These are phyloP conservation scores for Sturnira hondurensis DNA, from an alignment of 2,113 vertebrate genomes.

Conservation along the genomic window DNA sequence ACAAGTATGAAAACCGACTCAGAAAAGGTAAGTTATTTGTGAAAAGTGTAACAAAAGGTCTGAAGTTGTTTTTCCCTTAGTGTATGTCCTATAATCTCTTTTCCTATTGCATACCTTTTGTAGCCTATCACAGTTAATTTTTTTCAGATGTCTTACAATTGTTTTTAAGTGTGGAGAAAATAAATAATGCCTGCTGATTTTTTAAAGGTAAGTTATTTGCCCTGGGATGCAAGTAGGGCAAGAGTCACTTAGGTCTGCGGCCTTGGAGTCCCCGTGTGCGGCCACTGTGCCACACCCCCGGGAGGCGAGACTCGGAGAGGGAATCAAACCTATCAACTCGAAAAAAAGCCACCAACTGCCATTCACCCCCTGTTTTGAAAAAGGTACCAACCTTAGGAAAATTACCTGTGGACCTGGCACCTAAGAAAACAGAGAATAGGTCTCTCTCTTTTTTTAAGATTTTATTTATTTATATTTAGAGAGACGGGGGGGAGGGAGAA, in stretches of 20 bases:
- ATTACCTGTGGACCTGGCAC: neutral
- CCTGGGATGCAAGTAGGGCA: neutral
- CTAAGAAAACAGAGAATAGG: neutral
- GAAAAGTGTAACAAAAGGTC: too few species aligned
- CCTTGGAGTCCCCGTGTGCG: neutral
- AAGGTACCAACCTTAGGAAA: neutral
- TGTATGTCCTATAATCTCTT: too few species aligned
- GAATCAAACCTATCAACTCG: neutral
- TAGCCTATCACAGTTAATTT: too few species aligned
- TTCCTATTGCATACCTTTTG: too few species aligned
- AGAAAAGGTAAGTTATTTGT: neutral
- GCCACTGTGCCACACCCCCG: neutral
- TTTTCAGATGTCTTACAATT: too few species aligned
- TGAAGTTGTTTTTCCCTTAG: too few species aligned
- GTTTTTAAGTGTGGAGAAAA: too few species aligned
- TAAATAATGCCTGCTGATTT: too few species aligned
- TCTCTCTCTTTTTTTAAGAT: too few species aligned
- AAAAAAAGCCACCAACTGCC: conserved; percentile 33
- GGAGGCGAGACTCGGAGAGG: neutral
- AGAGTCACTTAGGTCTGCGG: neutral
- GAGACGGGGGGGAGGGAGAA: too few species aligned
- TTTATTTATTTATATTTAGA: too few species aligned
- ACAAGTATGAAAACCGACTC: conserved; percentile 10
- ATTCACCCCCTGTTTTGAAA: neutral
- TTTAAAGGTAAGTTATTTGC: neutral